Base-by-base conservation (phyloP, 2,888 invertebrate species). In the Mamestra brassicae region DNA sequence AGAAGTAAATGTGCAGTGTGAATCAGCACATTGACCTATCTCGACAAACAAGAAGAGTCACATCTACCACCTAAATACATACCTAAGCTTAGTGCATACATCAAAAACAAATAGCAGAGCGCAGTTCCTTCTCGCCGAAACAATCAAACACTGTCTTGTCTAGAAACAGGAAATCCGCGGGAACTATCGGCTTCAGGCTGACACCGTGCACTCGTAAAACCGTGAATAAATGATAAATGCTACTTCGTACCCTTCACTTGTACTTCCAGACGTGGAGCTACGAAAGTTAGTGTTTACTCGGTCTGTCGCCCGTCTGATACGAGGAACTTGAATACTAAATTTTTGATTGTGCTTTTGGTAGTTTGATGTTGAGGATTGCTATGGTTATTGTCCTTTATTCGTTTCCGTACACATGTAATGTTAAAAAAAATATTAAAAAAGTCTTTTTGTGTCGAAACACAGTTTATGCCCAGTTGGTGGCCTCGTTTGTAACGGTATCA, bases 151-250 rank as follows among this genome's bases (percentile, higher is more conserved):
- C 60, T 87, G 87, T 88, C 84, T 84, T 78, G 82, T 84, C 84
- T 81, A 69, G 50, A 69, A 74, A 62, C 80, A 76, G 76, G 81
- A 78, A 83, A 86, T 84, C 84, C 81, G 78, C 81, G 76, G 77
- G 71, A 86, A 85, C 86, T 81, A 80, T 80, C 82, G 73, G 83
- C 80, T 80, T 91, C 77, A 91, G 90, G 84, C 89, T 81, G 84
- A 85, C 87, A 85, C 83, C 89, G 87, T 89, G 90, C 90, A 91
- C 93, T 92, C 89, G 90, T 86, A 86, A 87, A 85, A 67, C 86
- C 60, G 73, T 95, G 94, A 95, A 95, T 95, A 94, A 94, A 90
- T 93, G 90, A 95, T 95, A 93, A 94, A 94, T 93, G 94, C 87
- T 94, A 92, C 90, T 80, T 79, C 85, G 80, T 85, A 87, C 87